A percentile compares a stretch with the other conserved stretches of the same genome.
phyloP scores from a whole-genome alignment of 2,113 vertebrate genomes.

The Rousettus leschenaultii region DNA sequence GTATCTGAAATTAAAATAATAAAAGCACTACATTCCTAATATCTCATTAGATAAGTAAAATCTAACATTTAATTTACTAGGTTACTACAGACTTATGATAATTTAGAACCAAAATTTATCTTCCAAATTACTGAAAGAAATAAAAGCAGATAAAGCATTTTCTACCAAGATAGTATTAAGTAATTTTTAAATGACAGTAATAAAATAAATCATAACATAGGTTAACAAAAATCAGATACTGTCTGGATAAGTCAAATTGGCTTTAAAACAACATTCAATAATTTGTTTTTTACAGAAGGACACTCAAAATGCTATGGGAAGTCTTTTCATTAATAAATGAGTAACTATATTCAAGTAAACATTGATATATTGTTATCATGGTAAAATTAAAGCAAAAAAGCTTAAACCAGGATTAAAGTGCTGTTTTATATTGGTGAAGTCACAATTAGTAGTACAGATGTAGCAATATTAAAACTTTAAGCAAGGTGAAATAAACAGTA shows the following conservation, averaged over 20 bases:
- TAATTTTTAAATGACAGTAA: background rate
- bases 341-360: background rate
- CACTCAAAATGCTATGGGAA: background rate
- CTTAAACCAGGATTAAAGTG: background rate
- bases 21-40: background rate
- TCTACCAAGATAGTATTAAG: background rate
- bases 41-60: background rate
- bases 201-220: background rate
- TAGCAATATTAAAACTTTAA: background rate
- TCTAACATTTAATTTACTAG: background rate
- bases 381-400: background rate
- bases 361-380: background rate
- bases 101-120: background rate
- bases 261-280: background rate
- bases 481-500: background rate
- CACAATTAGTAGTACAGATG: background rate
- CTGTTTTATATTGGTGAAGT: background rate
- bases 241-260: background rate
- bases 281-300: background rate
- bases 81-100: background rate
- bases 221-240: background rate
- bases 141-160: background rate
- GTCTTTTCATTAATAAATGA: background rate
- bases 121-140: background rate
- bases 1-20: background rate